Conservation (phyloP, 2,888 invertebrate genomes). For the Pecten maximus region DNA sequence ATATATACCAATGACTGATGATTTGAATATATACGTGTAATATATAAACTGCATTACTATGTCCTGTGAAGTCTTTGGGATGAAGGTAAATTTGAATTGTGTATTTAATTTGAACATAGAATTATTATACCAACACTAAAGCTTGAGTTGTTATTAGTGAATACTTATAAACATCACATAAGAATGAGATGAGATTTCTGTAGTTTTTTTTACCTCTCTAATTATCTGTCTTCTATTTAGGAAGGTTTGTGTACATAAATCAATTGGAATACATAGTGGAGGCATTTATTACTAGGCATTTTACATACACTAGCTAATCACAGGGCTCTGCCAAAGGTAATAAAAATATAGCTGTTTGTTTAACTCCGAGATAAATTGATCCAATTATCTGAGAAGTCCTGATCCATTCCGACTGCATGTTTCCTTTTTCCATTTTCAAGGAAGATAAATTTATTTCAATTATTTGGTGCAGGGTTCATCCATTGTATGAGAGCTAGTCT, state of each 20-base stretch:
- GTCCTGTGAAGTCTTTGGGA: no score
- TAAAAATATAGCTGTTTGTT: conserved; percentile 2
- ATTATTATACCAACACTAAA: no score
- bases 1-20: no score
- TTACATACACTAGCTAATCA: not conserved
- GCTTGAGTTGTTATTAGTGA: not conserved
- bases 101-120: no score
- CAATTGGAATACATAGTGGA: not conserved
- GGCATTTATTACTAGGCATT: not conserved
- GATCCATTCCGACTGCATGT: not conserved
- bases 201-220: not conserved
- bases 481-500: not conserved
- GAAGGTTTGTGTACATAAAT: not conserved
- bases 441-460: conserved; percentile 27
- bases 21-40: no score
- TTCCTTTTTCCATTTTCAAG: not conserved
- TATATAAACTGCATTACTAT: no score
- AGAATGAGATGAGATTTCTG: not conserved
- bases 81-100: no score
- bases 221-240: not conserved
- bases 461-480: not conserved
- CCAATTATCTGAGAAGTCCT: not conserved
- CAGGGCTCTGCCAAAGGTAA: not conserved
- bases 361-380: not conserved
- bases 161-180: not conserved